Evolutionary conservation across 1,140 invertebrate species (phyloP), one percentile per base, ranked within the genome.

Genomic region (Drosophila tristis): DNA sequence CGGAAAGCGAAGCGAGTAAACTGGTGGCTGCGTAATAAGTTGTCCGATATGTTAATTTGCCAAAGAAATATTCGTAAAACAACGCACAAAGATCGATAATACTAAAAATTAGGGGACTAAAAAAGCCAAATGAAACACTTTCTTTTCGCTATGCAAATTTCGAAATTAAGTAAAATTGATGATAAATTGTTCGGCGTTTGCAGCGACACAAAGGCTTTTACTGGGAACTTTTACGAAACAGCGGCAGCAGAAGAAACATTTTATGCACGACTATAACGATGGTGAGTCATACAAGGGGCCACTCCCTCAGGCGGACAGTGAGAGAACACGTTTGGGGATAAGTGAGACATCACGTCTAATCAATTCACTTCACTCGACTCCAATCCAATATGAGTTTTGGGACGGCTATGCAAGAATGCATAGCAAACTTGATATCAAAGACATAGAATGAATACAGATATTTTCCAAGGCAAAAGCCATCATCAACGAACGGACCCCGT

Each of bases 1-100:
- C 61, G 71, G 23, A 4, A 15, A 5, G 31, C 55, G 55, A 48
- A 64, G 20, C 58, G 43, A 64, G 62, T 58, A 43, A 64, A 47
- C 57, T 47, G 43, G 57, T 16, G 48, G 55, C 68, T 61, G 74
- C 72, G 72, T 76, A 76, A 76, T 72, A 76, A 76, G 74, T 78
- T 60, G 43, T 74, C 73, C 59, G 16, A 67, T 84, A 67, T 87
- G 81, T 78, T 87, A 87, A 86, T 87, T 87, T 78, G 82, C 54
- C 43, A 43, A 66, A 62, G 62, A 59, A 78, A 80, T 65, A 39
- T 3, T 13, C 35, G 11, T 39, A 39, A 39, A 39, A 39, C 35
- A 13, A 39, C 67, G 59, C 48, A 42, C 26, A 56, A 43, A 44
- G 5, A 56, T 45, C 13, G n/a, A 26, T 55, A 55, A 45, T 26